Conservation (phyloP, 2,888 invertebrate species). For the Apodemia zela region DNA sequence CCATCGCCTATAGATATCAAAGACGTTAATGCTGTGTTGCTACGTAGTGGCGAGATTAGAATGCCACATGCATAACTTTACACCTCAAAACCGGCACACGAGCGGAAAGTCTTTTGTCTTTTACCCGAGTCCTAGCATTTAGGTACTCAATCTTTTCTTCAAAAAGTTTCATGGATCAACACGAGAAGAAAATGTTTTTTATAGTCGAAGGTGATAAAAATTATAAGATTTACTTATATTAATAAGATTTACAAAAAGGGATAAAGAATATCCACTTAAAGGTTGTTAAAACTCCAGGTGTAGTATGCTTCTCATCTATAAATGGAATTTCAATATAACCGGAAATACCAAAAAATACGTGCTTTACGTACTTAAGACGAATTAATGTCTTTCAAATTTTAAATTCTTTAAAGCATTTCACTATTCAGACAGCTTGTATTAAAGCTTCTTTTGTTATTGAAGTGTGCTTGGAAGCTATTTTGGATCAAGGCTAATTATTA, state of each 20-base stretch:
- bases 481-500: conserved; percentile 65
- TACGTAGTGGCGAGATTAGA: no score
- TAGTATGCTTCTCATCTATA: conserved; percentile 21
- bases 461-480: conserved; percentile 67
- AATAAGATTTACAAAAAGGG: neutral
- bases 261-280: neutral
- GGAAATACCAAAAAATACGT: conserved; percentile 58
- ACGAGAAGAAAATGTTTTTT: no score
- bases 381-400: conserved; percentile 59
- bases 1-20: no score
- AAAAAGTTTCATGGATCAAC: no score
- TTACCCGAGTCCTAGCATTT: no score
- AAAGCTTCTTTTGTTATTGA: conserved; percentile 63
- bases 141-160: no score
- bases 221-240: neutral
- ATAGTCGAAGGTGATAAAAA: no score
- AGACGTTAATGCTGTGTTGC: no score
- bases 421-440: conserved; percentile 5
- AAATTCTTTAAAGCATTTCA: conserved; percentile 47
- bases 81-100: no score
- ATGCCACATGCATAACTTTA: no score
- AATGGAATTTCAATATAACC: conserved; percentile 39
- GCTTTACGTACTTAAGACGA: conserved; percentile 47
- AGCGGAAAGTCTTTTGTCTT: no score
- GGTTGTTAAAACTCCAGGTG: conserved; percentile 23